These are phyloP conservation scores for Pipistrellus kuhlii DNA, from an alignment of 2,797 vertebrate genomes.

Conservation along the genomic window DNA sequence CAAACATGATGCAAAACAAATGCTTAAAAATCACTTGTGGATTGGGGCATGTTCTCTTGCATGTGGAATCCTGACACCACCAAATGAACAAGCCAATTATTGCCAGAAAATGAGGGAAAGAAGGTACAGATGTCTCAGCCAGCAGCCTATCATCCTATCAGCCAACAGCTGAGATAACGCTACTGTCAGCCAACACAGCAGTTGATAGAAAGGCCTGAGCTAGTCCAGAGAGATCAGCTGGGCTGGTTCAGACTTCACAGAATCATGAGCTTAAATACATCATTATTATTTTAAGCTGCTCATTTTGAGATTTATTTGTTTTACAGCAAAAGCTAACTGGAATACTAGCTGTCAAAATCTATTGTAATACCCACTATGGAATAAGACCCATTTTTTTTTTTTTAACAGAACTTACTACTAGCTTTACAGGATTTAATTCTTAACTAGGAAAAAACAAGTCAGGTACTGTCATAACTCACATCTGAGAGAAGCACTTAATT, in stretches of 20 bases:
- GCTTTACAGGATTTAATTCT: background rate
- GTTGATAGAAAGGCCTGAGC: background rate
- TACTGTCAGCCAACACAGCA: background rate
- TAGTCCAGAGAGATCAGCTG: background rate
- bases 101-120: background rate
- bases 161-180: background rate
- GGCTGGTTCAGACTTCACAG: background rate
- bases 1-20: conserved; percentile 59
- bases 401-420: background rate
- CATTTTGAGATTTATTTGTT: conserved; percentile 2
- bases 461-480: background rate
- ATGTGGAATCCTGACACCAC: background rate
- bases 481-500: background rate
- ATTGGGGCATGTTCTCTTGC: background rate
- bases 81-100: background rate
- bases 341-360: background rate
- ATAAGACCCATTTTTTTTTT: background rate
- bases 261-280: background rate
- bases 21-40: background rate
- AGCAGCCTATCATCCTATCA: background rate
- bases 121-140: background rate
- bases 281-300: background rate
- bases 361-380: background rate
- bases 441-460: background rate
- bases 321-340: background rate